Evolutionary conservation across 92 coral and sea anemone genomes (phyloP).

Genomic region (Porites lobata): DNA sequence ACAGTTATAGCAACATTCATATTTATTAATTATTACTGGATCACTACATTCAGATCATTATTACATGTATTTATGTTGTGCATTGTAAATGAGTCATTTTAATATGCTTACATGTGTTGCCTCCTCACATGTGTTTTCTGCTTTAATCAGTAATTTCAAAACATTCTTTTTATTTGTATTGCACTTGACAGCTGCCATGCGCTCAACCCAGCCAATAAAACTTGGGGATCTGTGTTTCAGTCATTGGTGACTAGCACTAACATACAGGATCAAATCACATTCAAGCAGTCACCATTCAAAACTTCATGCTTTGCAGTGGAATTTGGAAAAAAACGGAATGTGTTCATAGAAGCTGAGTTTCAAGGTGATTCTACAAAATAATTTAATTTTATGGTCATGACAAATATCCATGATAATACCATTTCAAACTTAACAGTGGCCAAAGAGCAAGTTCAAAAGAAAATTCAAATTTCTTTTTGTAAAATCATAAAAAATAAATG

Average conservation of each 20-base stretch:
- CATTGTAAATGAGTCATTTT: too few species aligned
- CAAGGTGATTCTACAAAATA: conserved; percentile 17
- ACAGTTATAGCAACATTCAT: too few species aligned
- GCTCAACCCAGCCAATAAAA: conserved; percentile 37
- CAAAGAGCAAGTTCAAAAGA: too few species aligned
- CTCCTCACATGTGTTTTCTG: too few species aligned
- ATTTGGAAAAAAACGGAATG: background rate
- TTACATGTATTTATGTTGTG: too few species aligned
- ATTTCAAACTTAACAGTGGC: too few species aligned
- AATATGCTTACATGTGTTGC: too few species aligned
- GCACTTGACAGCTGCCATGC: conserved; percentile 26
- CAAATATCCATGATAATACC: background rate
- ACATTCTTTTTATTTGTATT: background rate
- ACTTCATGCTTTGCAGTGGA: conserved; percentile 59
- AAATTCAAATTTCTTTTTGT: too few species aligned
- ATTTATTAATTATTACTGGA: too few species aligned
- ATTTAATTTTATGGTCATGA: too few species aligned
- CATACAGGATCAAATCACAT: conserved; percentile 15
- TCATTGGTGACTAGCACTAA: conserved; percentile 21
- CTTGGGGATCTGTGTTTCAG: conserved; percentile 31
- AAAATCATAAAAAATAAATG: too few species aligned
- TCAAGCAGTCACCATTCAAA: conserved; percentile 65
- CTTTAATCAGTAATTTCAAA: background rate
- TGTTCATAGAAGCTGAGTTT: conserved; percentile 3
- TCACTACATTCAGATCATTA: too few species aligned